Conservation (phyloP, 2,888 invertebrate species). For the Biston betularia region DNA sequence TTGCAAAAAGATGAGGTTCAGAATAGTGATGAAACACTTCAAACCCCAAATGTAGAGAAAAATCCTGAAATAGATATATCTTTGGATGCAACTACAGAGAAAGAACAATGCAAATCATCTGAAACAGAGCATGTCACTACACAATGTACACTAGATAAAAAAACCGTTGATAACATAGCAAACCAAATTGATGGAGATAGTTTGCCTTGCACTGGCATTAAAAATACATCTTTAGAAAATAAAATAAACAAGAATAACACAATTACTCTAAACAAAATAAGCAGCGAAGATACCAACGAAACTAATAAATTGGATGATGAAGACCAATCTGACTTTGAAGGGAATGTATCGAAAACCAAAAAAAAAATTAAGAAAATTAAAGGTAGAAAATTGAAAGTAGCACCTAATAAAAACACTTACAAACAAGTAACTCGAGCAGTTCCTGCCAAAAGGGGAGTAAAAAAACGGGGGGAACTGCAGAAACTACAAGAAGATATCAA, state of each 20-base stretch:
- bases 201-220: conserved; percentile 3
- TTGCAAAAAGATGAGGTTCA: neutral
- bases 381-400: conserved; percentile 23
- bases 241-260: neutral
- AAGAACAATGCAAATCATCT: neutral
- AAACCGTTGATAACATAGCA: conserved; percentile 5
- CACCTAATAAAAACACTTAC: conserved; percentile 13
- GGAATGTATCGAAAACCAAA: conserved; percentile 16
- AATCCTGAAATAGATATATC: neutral
- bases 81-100: neutral
- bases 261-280: neutral
- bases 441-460: conserved; percentile 8
- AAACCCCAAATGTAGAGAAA: neutral
- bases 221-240: conserved; percentile 7
- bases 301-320: neutral
- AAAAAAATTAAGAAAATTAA: conserved; percentile 21
- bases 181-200: conserved; percentile 6
- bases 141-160: conserved; percentile 4
- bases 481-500: conserved; percentile 89
- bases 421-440: conserved; percentile 3
- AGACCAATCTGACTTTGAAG: conserved; percentile 29
- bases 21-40: neutral
- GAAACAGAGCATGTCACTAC: neutral
- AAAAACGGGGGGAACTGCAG: conserved; percentile 80
- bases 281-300: conserved; percentile 3